Evolutionary conservation across 2,797 vertebrate species (phyloP), one percentile per base, ranked within the genome.

Genomic region (Percopsis omiscomaycus): DNA sequence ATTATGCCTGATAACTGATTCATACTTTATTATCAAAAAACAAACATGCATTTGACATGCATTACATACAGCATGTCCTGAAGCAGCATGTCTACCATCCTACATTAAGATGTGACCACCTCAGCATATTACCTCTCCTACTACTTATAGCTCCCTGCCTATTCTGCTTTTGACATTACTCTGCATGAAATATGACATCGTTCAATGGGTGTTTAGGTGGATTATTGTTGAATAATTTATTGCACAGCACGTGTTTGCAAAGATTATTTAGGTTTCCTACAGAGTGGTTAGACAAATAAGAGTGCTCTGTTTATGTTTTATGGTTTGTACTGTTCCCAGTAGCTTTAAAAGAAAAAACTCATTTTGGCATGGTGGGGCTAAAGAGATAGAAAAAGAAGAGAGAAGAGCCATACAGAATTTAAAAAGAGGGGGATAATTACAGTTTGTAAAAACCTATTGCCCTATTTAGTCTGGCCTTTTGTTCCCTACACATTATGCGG

Each of bases 181-280:
- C 53, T 62, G 30, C 37, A 64, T 64, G 46, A 37, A 47, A 74
- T 56, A 77, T 60, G 0, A 59, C 52, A 47, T 1, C 3, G 27
- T 58, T 69, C 2, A 1, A 22, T n/a, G 30, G n/a, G 52, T 15
- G 59, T 69, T 75, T 55, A 9, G 44, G 14, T 61, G 16, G 28
- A 52, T 69, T 58, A 56, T 62, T 68, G 30, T 61, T 67, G 4
- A 73, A 73, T 71, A 3, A 77, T 79, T 71, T 47, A 73, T 69
- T 62, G 14, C 16, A 2, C 16, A 4, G 8, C n/a, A 22, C 52
- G 9, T 29, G 52, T 75, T 66, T 62, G 65, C 10, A 54, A 44
- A 66, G 61, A 47, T 1, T 28, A 28, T 73, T 57, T n/a, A 58
- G 49, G 15, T 66, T 68, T 75, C 54, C 3, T 32, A 55, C 53